phyloP scores from a whole-genome alignment of 2,113 vertebrate species.

The Platichthys stellatus region DNA sequence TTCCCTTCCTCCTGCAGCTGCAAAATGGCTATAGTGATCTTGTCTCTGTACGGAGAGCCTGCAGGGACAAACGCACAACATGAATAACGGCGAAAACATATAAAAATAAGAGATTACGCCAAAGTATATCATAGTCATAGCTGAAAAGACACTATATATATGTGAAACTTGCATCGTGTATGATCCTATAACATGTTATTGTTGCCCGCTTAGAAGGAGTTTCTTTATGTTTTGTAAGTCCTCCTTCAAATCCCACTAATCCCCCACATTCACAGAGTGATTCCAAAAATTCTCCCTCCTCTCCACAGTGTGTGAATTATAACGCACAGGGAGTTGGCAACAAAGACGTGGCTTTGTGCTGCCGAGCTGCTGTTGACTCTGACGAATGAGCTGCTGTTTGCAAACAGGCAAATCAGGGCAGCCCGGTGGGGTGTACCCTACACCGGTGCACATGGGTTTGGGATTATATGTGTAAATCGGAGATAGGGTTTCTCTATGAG shows the following conservation, averaged over 20 bases:
- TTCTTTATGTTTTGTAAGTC: slow-evolving; percentile 71
- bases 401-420: slow-evolving; percentile 26
- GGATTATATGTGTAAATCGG: slow-evolving; percentile 44
- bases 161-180: neutral
- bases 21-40: slow-evolving; percentile 98
- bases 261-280: slow-evolving; percentile 63
- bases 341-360: slow-evolving; percentile 60
- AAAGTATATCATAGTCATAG: neutral
- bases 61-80: slow-evolving; percentile 36
- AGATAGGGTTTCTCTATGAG: slow-evolving; percentile 42
- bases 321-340: slow-evolving; percentile 63
- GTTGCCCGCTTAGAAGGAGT: slow-evolving; percentile 58
- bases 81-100: neutral
- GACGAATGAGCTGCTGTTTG: slow-evolving; percentile 64
- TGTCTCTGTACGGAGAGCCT: slow-evolving; percentile 98
- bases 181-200: slow-evolving; percentile 66
- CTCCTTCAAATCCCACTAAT: slow-evolving; percentile 72
- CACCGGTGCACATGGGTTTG: slow-evolving; percentile 38
- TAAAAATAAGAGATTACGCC: neutral
- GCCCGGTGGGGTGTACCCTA: slow-evolving; percentile 42
- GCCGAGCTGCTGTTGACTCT: slow-evolving; percentile 58
- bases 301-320: slow-evolving; percentile 61
- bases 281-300: slow-evolving; percentile 64
- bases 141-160: neutral
- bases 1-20: slow-evolving; percentile 98